Evolutionary conservation across 2,113 vertebrate species (phyloP), one percentile per base, ranked within the genome.

Genomic region (Tupaia tana): DNA sequence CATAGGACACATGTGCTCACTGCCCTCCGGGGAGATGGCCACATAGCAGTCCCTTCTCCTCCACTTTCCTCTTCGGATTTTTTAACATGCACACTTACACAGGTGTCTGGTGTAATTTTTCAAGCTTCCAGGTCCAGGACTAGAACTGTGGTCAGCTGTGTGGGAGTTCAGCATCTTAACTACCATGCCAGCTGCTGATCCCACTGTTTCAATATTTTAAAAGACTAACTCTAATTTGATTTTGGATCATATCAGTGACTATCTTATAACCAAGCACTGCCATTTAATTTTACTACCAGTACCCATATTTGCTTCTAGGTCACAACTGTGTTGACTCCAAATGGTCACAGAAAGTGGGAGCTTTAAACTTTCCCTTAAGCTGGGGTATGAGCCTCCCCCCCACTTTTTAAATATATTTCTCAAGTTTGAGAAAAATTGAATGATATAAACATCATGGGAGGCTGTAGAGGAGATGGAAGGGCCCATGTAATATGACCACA

Each of bases 361-460:
- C 43, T 93, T 85, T 88, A 81, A 79, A 58, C 12, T 58, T 91
- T 77, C 34, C 29, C 69, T 85, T 71, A 16, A 61, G 52, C 14
- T 80, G 24, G 13, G 31, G 11, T 31, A 14, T 19, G n/a, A 66
- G 4, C 34, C n/a, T 7, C 3, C 3, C 2, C 12, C 9, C 12
- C n/a, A n/a, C n/a, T 77, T 87, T 73, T 69, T 70, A 59, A 78
- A 10, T 31, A 22, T 27, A 19, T 43, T 71, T 87, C 64, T 90
- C 58, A 59, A 29, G 34, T 91, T 74, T 81, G 74, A 91, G 69
- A 85, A 93, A 92, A 69, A 29, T 63, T 67, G 29, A 75, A 52
- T 64, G 67, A 13, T 0, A 14, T 59, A 16, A 77, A 29, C 7
- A 56, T 43, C 13, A 29, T 3, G 8, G 5, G 52, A 86, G 12